A percentile compares a stretch with the other conserved stretches of the same genome.
These are phyloP conservation scores for Troilus luridus DNA, from an alignment of 2,888 invertebrate genomes.

Conservation along the genomic window DNA sequence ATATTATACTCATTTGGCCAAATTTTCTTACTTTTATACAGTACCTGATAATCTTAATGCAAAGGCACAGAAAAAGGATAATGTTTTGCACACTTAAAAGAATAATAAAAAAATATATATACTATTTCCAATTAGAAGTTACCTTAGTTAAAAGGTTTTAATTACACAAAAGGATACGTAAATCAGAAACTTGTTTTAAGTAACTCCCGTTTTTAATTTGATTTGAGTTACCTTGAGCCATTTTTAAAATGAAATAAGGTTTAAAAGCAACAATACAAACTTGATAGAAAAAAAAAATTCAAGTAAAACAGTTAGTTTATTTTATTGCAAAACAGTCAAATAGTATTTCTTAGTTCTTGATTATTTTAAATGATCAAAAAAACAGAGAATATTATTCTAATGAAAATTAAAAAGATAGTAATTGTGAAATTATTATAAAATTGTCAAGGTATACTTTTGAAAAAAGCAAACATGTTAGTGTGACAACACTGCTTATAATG, in stretches of 20 bases:
- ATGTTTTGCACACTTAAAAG: neutral
- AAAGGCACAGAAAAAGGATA: neutral
- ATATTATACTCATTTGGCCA: neutral
- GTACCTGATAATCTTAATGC: neutral
- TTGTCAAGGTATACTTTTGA: neutral
- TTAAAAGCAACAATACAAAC: neutral
- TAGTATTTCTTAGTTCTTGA: neutral
- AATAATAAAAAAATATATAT: neutral
- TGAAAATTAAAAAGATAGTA: neutral
- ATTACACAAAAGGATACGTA: slow-evolving; percentile 39
- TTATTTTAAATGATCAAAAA: neutral
- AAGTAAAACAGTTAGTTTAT: neutral
- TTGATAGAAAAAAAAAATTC: neutral
- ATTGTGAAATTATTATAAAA: neutral
- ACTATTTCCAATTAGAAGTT: neutral
- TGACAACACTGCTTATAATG: neutral
- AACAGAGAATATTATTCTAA: neutral
- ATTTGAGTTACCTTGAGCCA: slow-evolving; percentile 11
- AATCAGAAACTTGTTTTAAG: slow-evolving; percentile 43
- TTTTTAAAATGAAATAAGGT: neutral
- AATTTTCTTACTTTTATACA: neutral
- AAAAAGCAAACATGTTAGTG: neutral
- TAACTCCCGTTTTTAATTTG: neutral
- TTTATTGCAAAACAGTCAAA: neutral
- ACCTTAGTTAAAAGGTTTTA: neutral